Evolutionary conservation across 2,113 vertebrate genomes (phyloP), one percentile per base, ranked within the genome.

Genomic region (Melanerpes aurifrons): DNA sequence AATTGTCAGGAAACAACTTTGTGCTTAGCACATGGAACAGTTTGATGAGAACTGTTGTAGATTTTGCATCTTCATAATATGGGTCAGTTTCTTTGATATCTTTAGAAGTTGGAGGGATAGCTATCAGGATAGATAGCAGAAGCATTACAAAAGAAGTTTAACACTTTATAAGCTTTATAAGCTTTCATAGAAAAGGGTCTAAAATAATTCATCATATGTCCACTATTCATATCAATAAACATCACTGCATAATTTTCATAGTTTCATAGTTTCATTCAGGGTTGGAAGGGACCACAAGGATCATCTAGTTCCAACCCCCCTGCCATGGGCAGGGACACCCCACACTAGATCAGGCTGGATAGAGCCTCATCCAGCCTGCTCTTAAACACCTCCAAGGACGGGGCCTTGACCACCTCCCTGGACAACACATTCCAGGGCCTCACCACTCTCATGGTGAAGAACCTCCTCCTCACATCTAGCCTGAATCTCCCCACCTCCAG

Each of bases 1-100:
- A 79, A 86, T 57, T 15, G 90, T 89, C 82, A 69, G 58, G 37
- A 91, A 87, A 40, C 68, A 54, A 61, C 25, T 56, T 93, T 91
- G 25, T 35, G 5, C 7, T 11, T 68, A 2, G 35, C 5, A 40
- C 12, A 47, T 82, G 57, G 2, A 67, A 69, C 62, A 67, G 64
- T 81, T 64, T 66, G 11, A 10, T 73, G 66, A 70, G 69, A 74
- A 59, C 1, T 3, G 11, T 66, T 82, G 17, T 21, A 80, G n/a
- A 29, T 82, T 47, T 57, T 72, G 12, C 22, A 67, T 62, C 32
- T 71, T 87, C 18, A 57, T 78, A 40, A 57, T 64, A 57, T 4
- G 9, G 22, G 13, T 12, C 53, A 71, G 10, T 6, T 86, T 74
- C 28, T 74, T 72, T 31, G 12, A 12, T 87, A 21, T 43, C 9